Conservation (phyloP, 2,797 vertebrate species). For the Phrynocephalus guinanensis region DNA sequence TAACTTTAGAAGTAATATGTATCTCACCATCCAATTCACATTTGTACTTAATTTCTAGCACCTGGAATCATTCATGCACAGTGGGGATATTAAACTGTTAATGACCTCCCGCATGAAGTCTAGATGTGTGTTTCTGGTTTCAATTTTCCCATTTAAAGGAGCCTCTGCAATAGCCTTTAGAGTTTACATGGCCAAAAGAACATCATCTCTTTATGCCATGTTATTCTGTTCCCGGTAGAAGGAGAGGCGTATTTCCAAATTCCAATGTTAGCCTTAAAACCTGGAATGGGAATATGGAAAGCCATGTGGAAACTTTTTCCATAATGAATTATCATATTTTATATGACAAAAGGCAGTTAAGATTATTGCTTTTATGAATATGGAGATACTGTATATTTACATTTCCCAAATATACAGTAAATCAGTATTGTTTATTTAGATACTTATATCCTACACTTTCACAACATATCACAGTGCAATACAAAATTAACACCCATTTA, state of each 20-base stretch:
- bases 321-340: neutral
- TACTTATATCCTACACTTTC: too few species aligned
- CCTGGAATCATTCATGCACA: neutral
- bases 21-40: neutral
- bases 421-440: too few species aligned
- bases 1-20: neutral
- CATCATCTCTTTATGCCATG: neutral
- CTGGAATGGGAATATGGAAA: neutral
- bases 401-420: too few species aligned
- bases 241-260: neutral
- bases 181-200: neutral
- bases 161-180: neutral
- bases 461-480: too few species aligned
- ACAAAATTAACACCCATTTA: too few species aligned
- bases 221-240: neutral
- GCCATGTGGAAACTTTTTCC: neutral
- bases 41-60: neutral
- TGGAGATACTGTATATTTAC: neutral
- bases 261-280: neutral
- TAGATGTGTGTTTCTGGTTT: constrained; percentile 22
- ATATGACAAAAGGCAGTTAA: neutral
- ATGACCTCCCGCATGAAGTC: neutral
- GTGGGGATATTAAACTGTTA: constrained; percentile 3
- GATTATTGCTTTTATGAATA: neutral
- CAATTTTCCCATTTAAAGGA: neutral